Conservation (phyloP, 2,113 vertebrate genomes). For the Dromaius novaehollandiae region DNA sequence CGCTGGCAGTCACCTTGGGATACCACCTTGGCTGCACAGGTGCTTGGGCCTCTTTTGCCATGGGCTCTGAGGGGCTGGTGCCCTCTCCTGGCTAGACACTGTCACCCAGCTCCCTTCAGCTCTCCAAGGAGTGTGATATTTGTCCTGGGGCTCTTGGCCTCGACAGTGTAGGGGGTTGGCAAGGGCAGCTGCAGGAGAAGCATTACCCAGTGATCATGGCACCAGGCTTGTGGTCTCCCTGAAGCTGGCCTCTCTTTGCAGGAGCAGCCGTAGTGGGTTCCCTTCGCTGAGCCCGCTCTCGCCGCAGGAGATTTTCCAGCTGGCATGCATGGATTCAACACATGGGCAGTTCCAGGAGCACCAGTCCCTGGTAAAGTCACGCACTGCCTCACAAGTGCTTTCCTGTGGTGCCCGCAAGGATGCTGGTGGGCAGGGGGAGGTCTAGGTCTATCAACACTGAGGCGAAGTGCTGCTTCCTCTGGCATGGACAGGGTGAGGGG, state of each 20-base stretch:
- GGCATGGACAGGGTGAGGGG: background rate
- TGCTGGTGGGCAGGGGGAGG: background rate
- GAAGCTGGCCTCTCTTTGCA: slow-evolving; percentile 69
- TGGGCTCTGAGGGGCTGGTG: background rate
- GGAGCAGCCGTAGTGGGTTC: slow-evolving; percentile 87
- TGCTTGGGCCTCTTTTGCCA: background rate
- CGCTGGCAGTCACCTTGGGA: background rate
- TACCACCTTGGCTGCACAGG: background rate
- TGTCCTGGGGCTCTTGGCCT: background rate
- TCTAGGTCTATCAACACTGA: background rate
- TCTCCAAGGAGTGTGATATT: background rate
- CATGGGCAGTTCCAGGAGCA: slow-evolving; percentile 84
- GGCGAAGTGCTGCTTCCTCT: background rate
- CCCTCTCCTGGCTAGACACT: background rate
- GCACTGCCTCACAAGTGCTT: background rate
- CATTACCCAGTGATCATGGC: background rate
- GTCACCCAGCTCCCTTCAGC: background rate
- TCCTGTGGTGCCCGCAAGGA: background rate
- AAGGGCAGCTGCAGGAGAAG: accelerated
- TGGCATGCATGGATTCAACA: slow-evolving; percentile 81
- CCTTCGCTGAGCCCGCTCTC: slow-evolving; percentile 92
- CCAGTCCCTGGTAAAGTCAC: slow-evolving; percentile 88
- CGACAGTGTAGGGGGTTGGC: background rate
- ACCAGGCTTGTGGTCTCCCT: background rate
- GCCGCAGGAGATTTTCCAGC: slow-evolving; percentile 93